A percentile compares a stretch with the other conserved stretches of the same genome.
These are phyloP conservation scores for Oryzias woworae DNA, from an alignment of 2,113 vertebrate genomes.

Conservation along the genomic window DNA sequence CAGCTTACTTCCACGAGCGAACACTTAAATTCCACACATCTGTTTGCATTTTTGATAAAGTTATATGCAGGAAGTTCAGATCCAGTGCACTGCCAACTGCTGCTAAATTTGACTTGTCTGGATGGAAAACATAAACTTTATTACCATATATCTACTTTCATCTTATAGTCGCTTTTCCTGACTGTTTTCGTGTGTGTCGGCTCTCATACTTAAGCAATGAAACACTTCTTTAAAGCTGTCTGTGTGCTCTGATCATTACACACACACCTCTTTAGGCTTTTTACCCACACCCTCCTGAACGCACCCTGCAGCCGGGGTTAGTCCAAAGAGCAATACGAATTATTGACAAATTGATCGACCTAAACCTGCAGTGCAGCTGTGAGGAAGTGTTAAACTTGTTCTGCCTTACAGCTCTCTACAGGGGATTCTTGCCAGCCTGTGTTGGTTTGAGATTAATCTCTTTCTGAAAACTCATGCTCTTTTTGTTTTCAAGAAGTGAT, in stretches of 20 bases:
- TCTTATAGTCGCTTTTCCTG: not conserved
- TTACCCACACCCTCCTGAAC: slow-evolving; percentile 5
- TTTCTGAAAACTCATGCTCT: slow-evolving; percentile 14
- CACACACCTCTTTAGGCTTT: slow-evolving; percentile 1
- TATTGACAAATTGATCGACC: slow-evolving; percentile 68
- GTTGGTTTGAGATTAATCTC: slow-evolving; percentile 7
- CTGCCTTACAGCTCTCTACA: slow-evolving; percentile 37
- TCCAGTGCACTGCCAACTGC: slow-evolving; percentile 4
- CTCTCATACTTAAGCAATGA: too few species aligned
- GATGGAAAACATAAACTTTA: slow-evolving; percentile 3
- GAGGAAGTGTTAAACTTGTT: slow-evolving; percentile 62
- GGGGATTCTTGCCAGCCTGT: not conserved
- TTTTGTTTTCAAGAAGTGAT: slow-evolving; percentile 2
- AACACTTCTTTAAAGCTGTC: slow-evolving; percentile 11
- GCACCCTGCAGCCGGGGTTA: slow-evolving; percentile 37
- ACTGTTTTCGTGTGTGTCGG: not conserved
- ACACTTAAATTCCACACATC: not conserved
- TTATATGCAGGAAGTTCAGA: slow-evolving; percentile 15
- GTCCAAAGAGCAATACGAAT: slow-evolving; percentile 43
- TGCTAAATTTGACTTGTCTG: slow-evolving; percentile 25
- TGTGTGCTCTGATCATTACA: slow-evolving; percentile 28
- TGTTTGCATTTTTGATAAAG: slow-evolving; percentile 14
- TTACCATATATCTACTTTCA: slow-evolving; percentile 2
- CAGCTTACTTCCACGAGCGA: not conserved
- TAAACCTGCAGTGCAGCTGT: slow-evolving; percentile 52